Evolutionary conservation across 2,797 vertebrate genomes (phyloP).

Genomic region (Amphiprion clarkii): DNA sequence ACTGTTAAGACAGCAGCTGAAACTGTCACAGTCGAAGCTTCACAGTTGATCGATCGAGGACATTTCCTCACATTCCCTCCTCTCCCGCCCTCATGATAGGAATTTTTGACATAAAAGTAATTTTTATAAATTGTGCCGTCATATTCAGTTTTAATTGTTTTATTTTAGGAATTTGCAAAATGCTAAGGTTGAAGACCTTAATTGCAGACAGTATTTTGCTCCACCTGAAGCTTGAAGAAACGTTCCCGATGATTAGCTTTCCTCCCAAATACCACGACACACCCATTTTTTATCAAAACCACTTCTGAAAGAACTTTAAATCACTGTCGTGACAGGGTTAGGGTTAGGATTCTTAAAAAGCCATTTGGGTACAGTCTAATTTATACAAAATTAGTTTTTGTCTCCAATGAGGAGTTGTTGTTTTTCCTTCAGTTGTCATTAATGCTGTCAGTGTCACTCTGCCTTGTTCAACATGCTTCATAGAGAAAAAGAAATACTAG

Average conservation of each 20-base stretch:
- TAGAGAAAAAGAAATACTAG: constrained; percentile 11
- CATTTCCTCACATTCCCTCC: constrained; percentile 52
- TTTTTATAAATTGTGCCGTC: constrained; percentile 49
- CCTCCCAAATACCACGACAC: constrained; percentile 30
- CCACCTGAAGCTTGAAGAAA: constrained; percentile 33
- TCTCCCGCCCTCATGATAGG: constrained; percentile 62
- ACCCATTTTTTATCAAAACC: constrained; percentile 41
- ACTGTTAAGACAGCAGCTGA: no score
- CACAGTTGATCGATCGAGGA: constrained; percentile 32
- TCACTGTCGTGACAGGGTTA: constrained; percentile 15
- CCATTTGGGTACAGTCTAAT: neutral
- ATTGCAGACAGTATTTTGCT: constrained; percentile 65
- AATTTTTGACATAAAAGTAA: constrained; percentile 43
- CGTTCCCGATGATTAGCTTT: constrained; percentile 17
- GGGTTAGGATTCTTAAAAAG: constrained; percentile 7
- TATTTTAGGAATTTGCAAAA: constrained; percentile 32
- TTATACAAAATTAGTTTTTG: constrained; percentile 12
- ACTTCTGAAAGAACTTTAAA: constrained; percentile 48
- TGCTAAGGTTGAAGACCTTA: constrained; percentile 10
- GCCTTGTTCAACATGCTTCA: constrained; percentile 11
- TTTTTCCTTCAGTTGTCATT: constrained; percentile 27
- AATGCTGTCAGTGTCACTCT: constrained; percentile 25
- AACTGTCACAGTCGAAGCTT: no score
- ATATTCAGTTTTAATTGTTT: constrained; percentile 11
- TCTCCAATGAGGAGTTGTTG: constrained; percentile 18